Evolutionary conservation across 2,888 invertebrate genomes (phyloP).

Genomic region (Chloroclysta siterata): DNA sequence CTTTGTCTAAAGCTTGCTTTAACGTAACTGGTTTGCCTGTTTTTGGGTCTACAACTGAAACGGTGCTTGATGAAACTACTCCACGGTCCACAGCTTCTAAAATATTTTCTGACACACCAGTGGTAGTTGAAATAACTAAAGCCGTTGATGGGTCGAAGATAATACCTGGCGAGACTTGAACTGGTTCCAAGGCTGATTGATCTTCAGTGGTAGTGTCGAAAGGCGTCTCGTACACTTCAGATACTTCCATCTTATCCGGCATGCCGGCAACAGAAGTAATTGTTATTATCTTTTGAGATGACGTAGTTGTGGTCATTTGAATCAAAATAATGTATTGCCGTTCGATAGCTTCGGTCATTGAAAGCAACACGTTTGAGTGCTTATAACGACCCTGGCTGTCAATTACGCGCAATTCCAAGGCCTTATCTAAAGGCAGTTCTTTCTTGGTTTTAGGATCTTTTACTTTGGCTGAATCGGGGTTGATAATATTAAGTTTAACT

Average conservation of each 20-base stretch:
- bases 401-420: slow-evolving; percentile 91
- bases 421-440: slow-evolving; percentile 87
- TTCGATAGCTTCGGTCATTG: slow-evolving; percentile 91
- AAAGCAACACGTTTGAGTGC: slow-evolving; percentile 78
- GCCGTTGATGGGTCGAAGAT: slow-evolving; percentile 92
- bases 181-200: slow-evolving; percentile 85
- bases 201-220: slow-evolving; percentile 57
- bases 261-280: slow-evolving; percentile 89
- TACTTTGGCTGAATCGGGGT: slow-evolving; percentile 92
- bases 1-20: slow-evolving; percentile 90
- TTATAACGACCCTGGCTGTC: slow-evolving; percentile 92
- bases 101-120: slow-evolving; percentile 89
- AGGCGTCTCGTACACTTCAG: slow-evolving; percentile 69
- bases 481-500: slow-evolving; percentile 92
- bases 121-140: slow-evolving; percentile 89
- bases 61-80: slow-evolving; percentile 87
- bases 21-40: slow-evolving; percentile 88
- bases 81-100: slow-evolving; percentile 91
- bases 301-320: slow-evolving; percentile 70
- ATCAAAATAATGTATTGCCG: slow-evolving; percentile 87
- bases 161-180: slow-evolving; percentile 89
- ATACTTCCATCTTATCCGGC: slow-evolving; percentile 90
- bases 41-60: slow-evolving; percentile 89
- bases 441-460: slow-evolving; percentile 90
- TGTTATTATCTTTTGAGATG: slow-evolving; percentile 87